phyloP scores from a whole-genome alignment of 1,140 invertebrate genomes.

The Idris sp. region DNA sequence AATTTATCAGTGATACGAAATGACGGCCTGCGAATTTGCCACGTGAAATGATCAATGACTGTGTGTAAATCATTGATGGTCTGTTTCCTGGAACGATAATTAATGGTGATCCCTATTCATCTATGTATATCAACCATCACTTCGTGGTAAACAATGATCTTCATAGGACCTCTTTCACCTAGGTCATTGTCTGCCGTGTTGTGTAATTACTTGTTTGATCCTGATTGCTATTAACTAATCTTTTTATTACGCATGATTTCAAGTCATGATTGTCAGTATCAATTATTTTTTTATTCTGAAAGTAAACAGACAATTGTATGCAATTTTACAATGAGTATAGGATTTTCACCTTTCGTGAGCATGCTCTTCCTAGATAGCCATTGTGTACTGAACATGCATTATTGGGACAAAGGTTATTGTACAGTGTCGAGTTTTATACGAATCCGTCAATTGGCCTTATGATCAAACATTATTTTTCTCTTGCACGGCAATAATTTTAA shows the following conservation, averaged over 20 bases:
- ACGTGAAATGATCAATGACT: slow-evolving; percentile 47
- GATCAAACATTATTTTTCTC: neutral
- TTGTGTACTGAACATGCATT: slow-evolving; percentile 33
- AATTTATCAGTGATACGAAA: slow-evolving; percentile 17
- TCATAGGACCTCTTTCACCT: slow-evolving; percentile 1
- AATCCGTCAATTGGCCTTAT: neutral
- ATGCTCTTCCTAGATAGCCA: slow-evolving; percentile 28
- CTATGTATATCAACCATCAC: slow-evolving; percentile 7
- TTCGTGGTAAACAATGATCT: slow-evolving; percentile 26
- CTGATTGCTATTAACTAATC: slow-evolving; percentile 6
- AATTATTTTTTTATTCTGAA: neutral
- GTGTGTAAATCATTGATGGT: slow-evolving; percentile 43
- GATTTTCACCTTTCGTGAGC: slow-evolving; percentile 25
- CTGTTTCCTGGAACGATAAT: slow-evolving; percentile 44
- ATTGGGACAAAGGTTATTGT: slow-evolving; percentile 37
- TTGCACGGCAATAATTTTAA: neutral
- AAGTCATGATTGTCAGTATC: neutral
- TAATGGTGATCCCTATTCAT: slow-evolving; percentile 34
- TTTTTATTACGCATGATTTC: neutral
- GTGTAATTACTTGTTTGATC: slow-evolving; percentile 11
- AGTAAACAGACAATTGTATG: neutral
- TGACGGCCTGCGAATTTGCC: slow-evolving; percentile 30
- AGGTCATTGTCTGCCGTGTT: neutral
- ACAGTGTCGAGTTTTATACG: slow-evolving; percentile 21
- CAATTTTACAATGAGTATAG: slow-evolving; percentile 26